Evolutionary conservation across 2,888 invertebrate species (phyloP).

Genomic region (Julus scanicus): DNA sequence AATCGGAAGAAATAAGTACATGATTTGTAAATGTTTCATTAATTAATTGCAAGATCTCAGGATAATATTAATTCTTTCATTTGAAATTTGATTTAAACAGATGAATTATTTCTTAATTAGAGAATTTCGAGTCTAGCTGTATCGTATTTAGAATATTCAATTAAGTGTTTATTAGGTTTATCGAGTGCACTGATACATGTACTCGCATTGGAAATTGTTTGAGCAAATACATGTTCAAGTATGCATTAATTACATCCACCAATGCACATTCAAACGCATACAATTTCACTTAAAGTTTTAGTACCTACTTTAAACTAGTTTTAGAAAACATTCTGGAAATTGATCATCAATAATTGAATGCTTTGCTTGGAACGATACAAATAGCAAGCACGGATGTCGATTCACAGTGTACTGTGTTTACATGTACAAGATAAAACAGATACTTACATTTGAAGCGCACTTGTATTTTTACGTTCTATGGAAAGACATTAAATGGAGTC

Average conservation of each 20-base stretch:
- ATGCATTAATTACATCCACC: background rate
- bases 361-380: background rate
- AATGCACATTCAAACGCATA: background rate
- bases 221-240: background rate
- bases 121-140: too few relatives aligned
- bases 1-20: too few relatives aligned
- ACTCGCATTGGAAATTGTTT: too few relatives aligned
- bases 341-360: background rate
- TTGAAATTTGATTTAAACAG: too few relatives aligned
- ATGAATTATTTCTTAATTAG: too few relatives aligned
- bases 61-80: too few relatives aligned
- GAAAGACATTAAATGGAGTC: conserved; percentile 19
- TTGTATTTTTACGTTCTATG: background rate
- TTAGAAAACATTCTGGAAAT: background rate
- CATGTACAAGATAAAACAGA: background rate
- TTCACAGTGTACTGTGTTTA: background rate
- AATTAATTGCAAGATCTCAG: too few relatives aligned
- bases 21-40: too few relatives aligned
- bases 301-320: background rate
- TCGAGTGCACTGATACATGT: too few relatives aligned
- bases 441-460: background rate
- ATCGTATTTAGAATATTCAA: too few relatives aligned
- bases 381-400: background rate
- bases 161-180: too few relatives aligned
- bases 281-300: background rate